Evolutionary conservation across 2,113 vertebrate genomes (phyloP).

Genomic region (Oryctolagus cuniculus): DNA sequence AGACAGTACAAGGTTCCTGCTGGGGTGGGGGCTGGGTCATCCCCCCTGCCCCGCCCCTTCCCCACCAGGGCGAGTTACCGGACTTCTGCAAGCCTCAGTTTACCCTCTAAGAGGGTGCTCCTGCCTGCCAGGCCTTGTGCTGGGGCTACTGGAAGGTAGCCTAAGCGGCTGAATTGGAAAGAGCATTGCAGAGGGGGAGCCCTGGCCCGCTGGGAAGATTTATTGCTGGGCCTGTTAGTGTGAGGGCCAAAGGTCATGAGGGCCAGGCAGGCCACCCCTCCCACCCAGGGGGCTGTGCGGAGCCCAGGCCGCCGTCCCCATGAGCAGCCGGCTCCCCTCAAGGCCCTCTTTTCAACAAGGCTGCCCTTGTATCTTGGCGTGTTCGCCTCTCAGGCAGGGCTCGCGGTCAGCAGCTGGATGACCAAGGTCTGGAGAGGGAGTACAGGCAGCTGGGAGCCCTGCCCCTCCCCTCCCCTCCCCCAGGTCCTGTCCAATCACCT

Average conservation of each 20-base stretch:
- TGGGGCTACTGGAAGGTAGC: not conserved
- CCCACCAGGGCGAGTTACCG: not conserved
- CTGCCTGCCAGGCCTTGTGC: not conserved
- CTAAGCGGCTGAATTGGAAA: not conserved
- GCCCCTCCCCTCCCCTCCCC: not conserved
- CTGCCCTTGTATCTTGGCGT: not conserved
- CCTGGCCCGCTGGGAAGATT: not conserved
- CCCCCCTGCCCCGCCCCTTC: no score
- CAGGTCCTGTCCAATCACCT: not conserved
- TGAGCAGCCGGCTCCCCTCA: rapidly evolving
- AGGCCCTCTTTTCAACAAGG: not conserved
- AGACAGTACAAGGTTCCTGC: not conserved
- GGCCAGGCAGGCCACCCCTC: rapidly evolving
- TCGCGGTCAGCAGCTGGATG: not conserved
- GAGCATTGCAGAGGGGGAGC: slow-evolving; percentile 1
- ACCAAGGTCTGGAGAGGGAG: not conserved
- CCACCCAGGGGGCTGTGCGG: not conserved
- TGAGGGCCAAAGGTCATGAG: not conserved
- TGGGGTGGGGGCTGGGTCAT: not conserved
- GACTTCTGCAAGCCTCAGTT: not conserved
- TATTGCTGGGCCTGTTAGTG: not conserved
- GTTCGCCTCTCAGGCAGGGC: not conserved
- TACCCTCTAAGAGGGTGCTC: not conserved
- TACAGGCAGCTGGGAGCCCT: not conserved
- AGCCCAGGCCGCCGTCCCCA: not conserved